Conservation (phyloP, 53 echinoderm and acorn worm genomes). For the Holothuria scabra region DNA sequence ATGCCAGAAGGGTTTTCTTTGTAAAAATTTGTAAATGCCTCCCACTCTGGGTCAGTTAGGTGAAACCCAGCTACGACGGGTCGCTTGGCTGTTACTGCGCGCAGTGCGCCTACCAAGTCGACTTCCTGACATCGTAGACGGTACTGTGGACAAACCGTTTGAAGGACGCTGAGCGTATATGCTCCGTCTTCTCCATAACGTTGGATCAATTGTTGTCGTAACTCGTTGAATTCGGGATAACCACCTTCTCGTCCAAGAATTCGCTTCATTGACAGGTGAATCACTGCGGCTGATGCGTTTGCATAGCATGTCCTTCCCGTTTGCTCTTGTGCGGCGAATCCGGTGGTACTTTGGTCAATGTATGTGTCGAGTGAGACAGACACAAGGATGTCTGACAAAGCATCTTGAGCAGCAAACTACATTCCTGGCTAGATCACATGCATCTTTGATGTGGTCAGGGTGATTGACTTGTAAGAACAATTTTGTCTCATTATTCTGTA, state of each 20-base stretch:
- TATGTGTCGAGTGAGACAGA: slow-evolving; percentile 34
- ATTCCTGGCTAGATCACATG: slow-evolving; percentile 17
- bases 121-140: neutral
- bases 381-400: slow-evolving; percentile 28
- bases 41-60: neutral
- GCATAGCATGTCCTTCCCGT: slow-evolving; percentile 41
- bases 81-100: neutral
- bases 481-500: slow-evolving; percentile 27
- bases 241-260: slow-evolving; percentile 60
- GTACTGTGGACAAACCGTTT: neutral
- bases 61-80: neutral
- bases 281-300: slow-evolving; percentile 49
- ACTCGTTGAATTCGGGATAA: slow-evolving; percentile 42
- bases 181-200: neutral
- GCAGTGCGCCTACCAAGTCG: neutral
- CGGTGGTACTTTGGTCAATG: slow-evolving; percentile 22
- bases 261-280: slow-evolving; percentile 41
- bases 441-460: slow-evolving; percentile 39
- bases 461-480: slow-evolving; percentile 54
- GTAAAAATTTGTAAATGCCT: neutral
- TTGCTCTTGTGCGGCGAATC: neutral
- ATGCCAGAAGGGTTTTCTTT: neutral
- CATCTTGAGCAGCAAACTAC: slow-evolving; percentile 36
- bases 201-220: slow-evolving; percentile 27
- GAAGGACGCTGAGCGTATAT: neutral